phyloP scores from a whole-genome alignment of 2,113 vertebrate species.

The Neotoma lepida region DNA sequence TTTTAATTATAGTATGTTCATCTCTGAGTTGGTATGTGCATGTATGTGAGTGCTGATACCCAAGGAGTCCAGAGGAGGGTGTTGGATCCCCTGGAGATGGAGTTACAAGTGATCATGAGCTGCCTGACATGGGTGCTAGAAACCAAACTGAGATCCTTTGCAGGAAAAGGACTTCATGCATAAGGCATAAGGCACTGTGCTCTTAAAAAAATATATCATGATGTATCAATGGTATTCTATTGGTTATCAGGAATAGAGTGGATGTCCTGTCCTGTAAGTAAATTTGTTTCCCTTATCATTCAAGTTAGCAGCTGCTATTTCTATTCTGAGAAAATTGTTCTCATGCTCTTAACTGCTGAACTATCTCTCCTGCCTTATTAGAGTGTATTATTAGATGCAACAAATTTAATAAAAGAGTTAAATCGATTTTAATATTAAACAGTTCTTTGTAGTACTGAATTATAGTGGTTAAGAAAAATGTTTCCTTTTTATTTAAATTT shows the following conservation, averaged over 20 bases:
- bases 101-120: neutral
- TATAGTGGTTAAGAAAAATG: slow-evolving; percentile 42
- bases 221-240: neutral
- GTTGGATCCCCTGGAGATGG: neutral
- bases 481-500: neutral
- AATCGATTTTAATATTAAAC: slow-evolving; percentile 23
- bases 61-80: neutral
- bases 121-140: neutral
- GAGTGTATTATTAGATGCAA: neutral
- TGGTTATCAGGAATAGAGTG: neutral
- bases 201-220: neutral
- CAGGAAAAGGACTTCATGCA: neutral
- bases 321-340: neutral
- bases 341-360: neutral
- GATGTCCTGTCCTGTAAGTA: neutral
- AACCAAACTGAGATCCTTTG: neutral
- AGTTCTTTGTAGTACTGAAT: neutral
- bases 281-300: neutral
- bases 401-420: neutral
- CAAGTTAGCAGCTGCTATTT: neutral
- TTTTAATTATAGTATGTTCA: slow-evolving; percentile 12
- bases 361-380: neutral
- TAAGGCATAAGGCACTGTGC: neutral
- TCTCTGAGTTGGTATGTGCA: neutral
- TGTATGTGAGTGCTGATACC: neutral